Base-by-base conservation (phyloP, 2,113 vertebrate species). In the Atlantisia rogersi region DNA sequence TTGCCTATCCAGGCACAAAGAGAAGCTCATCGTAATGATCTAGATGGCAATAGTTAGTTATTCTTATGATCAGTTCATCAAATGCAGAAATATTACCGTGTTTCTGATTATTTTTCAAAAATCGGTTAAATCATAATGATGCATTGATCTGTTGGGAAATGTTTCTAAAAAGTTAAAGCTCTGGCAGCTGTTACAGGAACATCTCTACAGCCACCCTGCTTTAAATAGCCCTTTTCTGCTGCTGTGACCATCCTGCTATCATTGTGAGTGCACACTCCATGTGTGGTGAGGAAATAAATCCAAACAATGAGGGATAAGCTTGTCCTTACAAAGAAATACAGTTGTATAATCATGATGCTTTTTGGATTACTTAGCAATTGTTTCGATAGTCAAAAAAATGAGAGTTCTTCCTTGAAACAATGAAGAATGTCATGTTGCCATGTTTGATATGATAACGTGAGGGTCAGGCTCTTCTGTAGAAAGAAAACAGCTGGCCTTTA, bases 81-180 rank as follows among this genome's bases (percentile, higher is more conserved):
- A 20, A 68, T 56, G 21, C 12, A 74, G 63, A 48, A 52, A 24
- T 39, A 26, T 2, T 48, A 22, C 44, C 44, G 44, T 46, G 21
- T 29, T 35, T 15, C 10, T 24, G 22, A 46, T 12, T 26, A 28
- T 9, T 3, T 62, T 71, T 86, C 5, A 15, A 37, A 48, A 40
- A 24, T 16, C 7, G 4, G 3, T 35, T 81, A 28, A 70, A 35
- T 60, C 31, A 59, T 24, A 58, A 28, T 3, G 3, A 15, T 55
- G 4, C 37, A 22, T n/a, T 73, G 50, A 70, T 86, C 22, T 26
- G 5, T 14, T 68, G 1, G 59, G 7, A 74, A 78, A 15, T 6
- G 13, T 31, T 79, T 92, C 35, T 77, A 15, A 80, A 56, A 88
- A 93, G 82, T 92, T 95, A 68, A 69, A 95, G 82, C 55, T 84